Percentiles rank a stretch among this genome's conserved stretches.
phyloP scores from a whole-genome alignment of 2,888 invertebrate genomes.

The Zygothrica quintamaculata region DNA sequence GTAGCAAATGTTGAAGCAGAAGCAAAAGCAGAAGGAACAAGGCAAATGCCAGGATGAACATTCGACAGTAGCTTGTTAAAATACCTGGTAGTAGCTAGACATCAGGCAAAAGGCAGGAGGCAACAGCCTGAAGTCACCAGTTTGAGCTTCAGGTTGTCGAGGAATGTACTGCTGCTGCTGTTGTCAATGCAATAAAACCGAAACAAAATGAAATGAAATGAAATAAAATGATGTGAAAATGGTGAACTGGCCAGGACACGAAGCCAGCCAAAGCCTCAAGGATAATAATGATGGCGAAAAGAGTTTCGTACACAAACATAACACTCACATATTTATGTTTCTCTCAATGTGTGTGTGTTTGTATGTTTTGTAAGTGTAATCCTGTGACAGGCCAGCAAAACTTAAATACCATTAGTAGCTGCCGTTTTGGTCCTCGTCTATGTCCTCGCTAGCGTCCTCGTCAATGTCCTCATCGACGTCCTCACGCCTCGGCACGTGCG shows the following conservation, averaged over 20 bases:
- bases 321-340: slow-evolving; percentile 32
- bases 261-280: slow-evolving; percentile 49
- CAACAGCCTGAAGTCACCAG: slow-evolving; percentile 5
- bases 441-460: slow-evolving; percentile 49
- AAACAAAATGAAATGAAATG: slow-evolving; percentile 47
- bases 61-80: slow-evolving; percentile 78
- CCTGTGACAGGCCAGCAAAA: slow-evolving; percentile 63
- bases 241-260: slow-evolving; percentile 32
- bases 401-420: slow-evolving; percentile 77
- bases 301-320: slow-evolving; percentile 48
- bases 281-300: slow-evolving; percentile 64
- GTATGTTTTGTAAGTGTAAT: slow-evolving; percentile 26
- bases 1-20: slow-evolving; percentile 32
- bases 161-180: slow-evolving; percentile 53
- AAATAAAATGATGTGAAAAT: slow-evolving; percentile 70
- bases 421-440: slow-evolving; percentile 48
- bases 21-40: slow-evolving; percentile 2
- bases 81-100: slow-evolving; percentile 51
- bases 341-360: slow-evolving; percentile 15
- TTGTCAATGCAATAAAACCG: slow-evolving; percentile 75
- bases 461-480: background rate
- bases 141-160: slow-evolving; percentile 12
- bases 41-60: slow-evolving; percentile 41
- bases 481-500: slow-evolving; percentile 18
- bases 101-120: slow-evolving; percentile 13